Evolutionary conservation across 2,113 vertebrate species (phyloP), one percentile per base, ranked within the genome.

Genomic region (Hoplias malabaricus): DNA sequence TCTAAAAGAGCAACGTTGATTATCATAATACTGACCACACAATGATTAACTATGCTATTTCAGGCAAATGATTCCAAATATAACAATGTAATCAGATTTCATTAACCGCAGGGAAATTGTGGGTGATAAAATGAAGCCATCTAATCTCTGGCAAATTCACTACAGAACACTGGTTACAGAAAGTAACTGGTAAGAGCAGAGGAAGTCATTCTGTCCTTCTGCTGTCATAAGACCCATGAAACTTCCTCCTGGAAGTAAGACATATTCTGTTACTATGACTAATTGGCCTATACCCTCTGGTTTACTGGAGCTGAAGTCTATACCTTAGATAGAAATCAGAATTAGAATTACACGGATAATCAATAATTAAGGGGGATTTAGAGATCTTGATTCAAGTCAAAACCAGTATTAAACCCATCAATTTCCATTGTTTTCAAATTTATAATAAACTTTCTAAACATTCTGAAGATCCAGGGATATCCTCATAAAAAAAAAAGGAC

Each of bases 181-280:
- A 9, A 66, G 16, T 21, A 23, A 54, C 21, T 43, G 48, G 61
- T 59, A 1, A 48, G 43, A 19, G 23, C 31, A 38, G 59, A n/a
- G 72, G 72, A 65, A 75, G 61, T 66, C 73, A 29, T 11, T 53
- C 14, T 4, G 33, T 36, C 31, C 19, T 33, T 63, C 6, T 21
- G 31, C 19, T 23, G 61, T 54, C 46, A 66, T 23, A 66, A 40
- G 62, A 66, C 61, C 10, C 3, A 8, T 54, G 5, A 38, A 38
- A 75, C 73, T 75, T 75, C 73, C 73, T 54, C 46, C 27, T 61
- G 61, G 73, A 75, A 66, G 42, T 36, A 63, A 62, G 2, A 19
- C 1, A 27, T 63, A 33, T 73, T 62, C 16, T 1, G 19, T 27
- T 1, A 43, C 13, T 31, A n/a, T n/a, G n/a, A n/a, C 21, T 3